Evolutionary conservation across 2,113 vertebrate genomes (phyloP).

Genomic region (Gobio gobio): DNA sequence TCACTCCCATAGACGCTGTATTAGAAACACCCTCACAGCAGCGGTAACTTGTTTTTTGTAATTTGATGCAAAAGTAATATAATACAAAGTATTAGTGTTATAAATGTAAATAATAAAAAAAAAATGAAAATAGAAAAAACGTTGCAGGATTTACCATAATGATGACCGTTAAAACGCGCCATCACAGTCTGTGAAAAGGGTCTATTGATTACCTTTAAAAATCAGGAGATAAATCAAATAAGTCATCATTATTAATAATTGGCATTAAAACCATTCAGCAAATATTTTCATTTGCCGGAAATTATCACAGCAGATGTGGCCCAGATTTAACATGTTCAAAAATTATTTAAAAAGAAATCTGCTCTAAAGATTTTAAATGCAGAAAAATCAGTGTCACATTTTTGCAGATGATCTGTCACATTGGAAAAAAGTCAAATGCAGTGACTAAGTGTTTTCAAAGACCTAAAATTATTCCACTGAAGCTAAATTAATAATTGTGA

Average conservation of each 20-base stretch:
- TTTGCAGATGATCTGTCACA: background rate
- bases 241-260: background rate
- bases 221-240: background rate
- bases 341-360: background rate
- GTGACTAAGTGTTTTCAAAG: background rate
- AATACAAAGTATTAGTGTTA: too few species aligned
- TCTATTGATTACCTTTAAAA: background rate
- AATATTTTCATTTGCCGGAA: background rate
- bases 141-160: too few species aligned
- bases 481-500: background rate
- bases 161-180: too few species aligned
- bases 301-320: background rate
- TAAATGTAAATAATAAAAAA: too few species aligned
- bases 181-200: too few species aligned
- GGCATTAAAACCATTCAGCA: background rate
- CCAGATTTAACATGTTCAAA: background rate
- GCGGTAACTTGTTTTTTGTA: too few species aligned
- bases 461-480: background rate
- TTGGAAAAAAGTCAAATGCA: background rate
- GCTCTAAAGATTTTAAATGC: background rate
- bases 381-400: background rate
- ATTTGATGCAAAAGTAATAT: too few species aligned
- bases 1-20: too few species aligned
- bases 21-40: too few species aligned
- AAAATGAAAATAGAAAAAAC: too few species aligned